Evolutionary conservation across 2,888 invertebrate species (phyloP), one percentile per base, ranked within the genome.

Genomic region (Yponomeuta sedellus): DNA sequence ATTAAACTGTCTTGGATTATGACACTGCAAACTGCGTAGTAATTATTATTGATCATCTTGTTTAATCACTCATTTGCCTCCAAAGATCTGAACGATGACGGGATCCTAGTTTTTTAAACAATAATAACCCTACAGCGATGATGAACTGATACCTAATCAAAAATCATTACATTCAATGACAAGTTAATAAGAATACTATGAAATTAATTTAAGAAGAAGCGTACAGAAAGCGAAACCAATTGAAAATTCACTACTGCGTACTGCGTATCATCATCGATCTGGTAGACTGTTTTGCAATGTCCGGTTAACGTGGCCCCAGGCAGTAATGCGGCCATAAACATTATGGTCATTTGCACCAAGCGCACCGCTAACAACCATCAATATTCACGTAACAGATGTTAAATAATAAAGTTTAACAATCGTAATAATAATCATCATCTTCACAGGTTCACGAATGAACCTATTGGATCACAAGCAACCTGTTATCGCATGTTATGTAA

Each of bases 401-500:
- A 62, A 62, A 40, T 58, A 58, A 66, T 39, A 65, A 28, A 64
- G 34, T 59, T 16, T 58, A 65, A 61, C 61, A 28, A 28, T 61
- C 61, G 61, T 61, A 61, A 61, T 61, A 61, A 61, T 34, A 61
- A 34, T n/a, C 25, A 16, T 61, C 28, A 59, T 59, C 59, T 25
- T 59, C 59, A 12, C 34, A 34, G 34, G 34, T 22, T 10, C 20
- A 25, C 66, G 66, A 68, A 67, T 70, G 68, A 69, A 52, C 44
- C 16, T 16, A 52, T 52, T 52, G 16, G 44, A 12, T 2, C 16
- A 52, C 44, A 69, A 67, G 67, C 63, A 66, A 67, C 66, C 66
- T 64, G 69, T 69, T 70, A 70, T 70, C 67, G 68, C 34, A 25
- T 57, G 62, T 69, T 69, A 68, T 68, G 68, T 67, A 66, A 65